Evolutionary conservation across 2,113 vertebrate species (phyloP).

Genomic region (Nibea coibor): DNA sequence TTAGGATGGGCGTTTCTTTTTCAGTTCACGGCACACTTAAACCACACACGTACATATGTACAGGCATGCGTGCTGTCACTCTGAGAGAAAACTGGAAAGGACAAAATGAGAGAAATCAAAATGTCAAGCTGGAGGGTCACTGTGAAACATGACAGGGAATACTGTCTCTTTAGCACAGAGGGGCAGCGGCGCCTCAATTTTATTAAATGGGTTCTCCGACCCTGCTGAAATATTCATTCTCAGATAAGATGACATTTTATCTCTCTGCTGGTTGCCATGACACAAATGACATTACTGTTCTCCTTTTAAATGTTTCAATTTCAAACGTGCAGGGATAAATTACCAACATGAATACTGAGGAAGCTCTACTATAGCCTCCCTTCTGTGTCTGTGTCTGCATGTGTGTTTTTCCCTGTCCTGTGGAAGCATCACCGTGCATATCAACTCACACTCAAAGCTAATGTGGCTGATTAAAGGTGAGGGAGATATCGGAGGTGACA

Average conservation of each 20-base stretch:
- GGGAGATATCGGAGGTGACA: slow-evolving; percentile 16
- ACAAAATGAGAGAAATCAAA: slow-evolving; percentile 71
- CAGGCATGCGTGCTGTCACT: slow-evolving; percentile 29
- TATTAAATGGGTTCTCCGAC: slow-evolving; percentile 68
- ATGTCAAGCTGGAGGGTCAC: slow-evolving; percentile 70
- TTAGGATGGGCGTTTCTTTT: slow-evolving; percentile 29
- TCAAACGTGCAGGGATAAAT: slow-evolving; percentile 42
- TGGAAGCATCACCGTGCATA: background rate
- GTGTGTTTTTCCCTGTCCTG: background rate
- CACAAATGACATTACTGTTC: slow-evolving; percentile 64
- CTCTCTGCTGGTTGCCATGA: slow-evolving; percentile 55
- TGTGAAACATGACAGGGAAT: slow-evolving; percentile 63
- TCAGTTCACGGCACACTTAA: slow-evolving; percentile 12
- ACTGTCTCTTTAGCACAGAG: slow-evolving; percentile 50
- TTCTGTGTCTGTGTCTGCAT: background rate
- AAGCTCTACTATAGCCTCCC: background rate
- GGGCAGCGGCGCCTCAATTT: slow-evolving; percentile 25
- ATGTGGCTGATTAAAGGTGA: slow-evolving; percentile 43
- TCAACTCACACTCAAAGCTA: slow-evolving; percentile 32
- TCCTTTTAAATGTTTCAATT: slow-evolving; percentile 66
- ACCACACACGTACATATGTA: background rate
- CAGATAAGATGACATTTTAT: slow-evolving; percentile 69
- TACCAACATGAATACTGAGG: slow-evolving; percentile 15
- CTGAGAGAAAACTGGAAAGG: slow-evolving; percentile 54
- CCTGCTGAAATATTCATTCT: slow-evolving; percentile 67